Evolutionary conservation across 53 echinoderm and acorn worm species (phyloP).

Genomic region (Holothuria scabra): DNA sequence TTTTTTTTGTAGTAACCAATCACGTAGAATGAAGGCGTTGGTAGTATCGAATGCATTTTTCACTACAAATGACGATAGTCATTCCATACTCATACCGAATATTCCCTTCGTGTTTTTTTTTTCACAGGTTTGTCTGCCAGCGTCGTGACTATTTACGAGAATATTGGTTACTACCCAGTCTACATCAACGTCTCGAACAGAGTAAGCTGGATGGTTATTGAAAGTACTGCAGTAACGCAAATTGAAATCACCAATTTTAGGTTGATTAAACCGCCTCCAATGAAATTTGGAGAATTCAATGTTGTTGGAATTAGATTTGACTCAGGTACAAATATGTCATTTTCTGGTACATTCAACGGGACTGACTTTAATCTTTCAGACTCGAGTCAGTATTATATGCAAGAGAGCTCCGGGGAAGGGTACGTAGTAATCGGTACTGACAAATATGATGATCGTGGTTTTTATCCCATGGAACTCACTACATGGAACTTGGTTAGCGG

Average conservation of each 20-base stretch:
- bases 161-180: conserved; percentile 77
- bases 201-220: conserved; percentile 75
- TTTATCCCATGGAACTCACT: conserved; percentile 73
- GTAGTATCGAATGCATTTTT: too few species aligned
- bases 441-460: conserved; percentile 76
- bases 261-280: conserved; percentile 70
- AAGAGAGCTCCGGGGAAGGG: conserved; percentile 66
- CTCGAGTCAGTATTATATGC: conserved; percentile 60
- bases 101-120: background rate
- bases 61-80: too few species aligned
- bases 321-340: conserved; percentile 74
- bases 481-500: conserved; percentile 87
- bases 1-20: too few species aligned
- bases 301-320: conserved; percentile 76
- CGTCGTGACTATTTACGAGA: conserved; percentile 73
- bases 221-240: conserved; percentile 69
- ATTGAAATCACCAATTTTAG: conserved; percentile 83
- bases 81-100: too few species aligned
- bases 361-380: conserved; percentile 57
- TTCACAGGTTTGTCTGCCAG: conserved; percentile 68
- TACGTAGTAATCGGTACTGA: conserved; percentile 73
- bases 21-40: too few species aligned
- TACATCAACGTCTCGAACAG: conserved; percentile 80
- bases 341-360: conserved; percentile 63
- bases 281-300: conserved; percentile 71